Conservation (phyloP, 2,113 vertebrate genomes). For the Turnix velox region DNA sequence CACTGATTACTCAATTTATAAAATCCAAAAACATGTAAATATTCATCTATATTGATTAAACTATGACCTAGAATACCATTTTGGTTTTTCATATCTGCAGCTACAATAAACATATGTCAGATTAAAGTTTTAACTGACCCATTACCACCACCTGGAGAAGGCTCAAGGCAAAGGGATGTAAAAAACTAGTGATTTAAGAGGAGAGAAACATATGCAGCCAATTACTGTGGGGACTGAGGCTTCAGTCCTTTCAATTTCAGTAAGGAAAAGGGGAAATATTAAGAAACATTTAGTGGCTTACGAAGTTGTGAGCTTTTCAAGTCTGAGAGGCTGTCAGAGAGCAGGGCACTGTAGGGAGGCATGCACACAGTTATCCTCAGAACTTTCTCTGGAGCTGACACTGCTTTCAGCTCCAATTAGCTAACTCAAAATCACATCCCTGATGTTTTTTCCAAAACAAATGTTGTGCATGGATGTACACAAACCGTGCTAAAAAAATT, state of each 20-base stretch:
- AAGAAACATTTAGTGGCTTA: background rate
- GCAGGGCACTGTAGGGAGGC: background rate
- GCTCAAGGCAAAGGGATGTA: background rate
- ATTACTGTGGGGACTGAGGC: background rate
- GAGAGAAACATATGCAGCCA: background rate
- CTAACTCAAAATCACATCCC: background rate
- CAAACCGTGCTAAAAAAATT: background rate
- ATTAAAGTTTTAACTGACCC: background rate
- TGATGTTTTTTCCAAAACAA: background rate
- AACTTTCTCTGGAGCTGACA: background rate
- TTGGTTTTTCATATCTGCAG: background rate
- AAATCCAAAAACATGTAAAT: background rate
- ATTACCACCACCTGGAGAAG: background rate
- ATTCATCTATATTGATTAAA: background rate
- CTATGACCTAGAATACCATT: background rate
- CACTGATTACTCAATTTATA: background rate
- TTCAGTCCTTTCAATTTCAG: background rate
- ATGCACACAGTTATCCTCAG: fast-evolving
- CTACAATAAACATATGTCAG: background rate
- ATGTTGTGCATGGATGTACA: background rate
- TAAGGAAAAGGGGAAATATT: background rate
- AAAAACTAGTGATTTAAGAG: background rate
- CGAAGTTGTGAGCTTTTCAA: background rate
- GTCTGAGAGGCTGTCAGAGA: background rate
- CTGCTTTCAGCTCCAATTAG: background rate